Evolutionary conservation across 2,888 invertebrate genomes (phyloP), one percentile per base, ranked within the genome.

Genomic region (Dichetophora obliterata): DNA sequence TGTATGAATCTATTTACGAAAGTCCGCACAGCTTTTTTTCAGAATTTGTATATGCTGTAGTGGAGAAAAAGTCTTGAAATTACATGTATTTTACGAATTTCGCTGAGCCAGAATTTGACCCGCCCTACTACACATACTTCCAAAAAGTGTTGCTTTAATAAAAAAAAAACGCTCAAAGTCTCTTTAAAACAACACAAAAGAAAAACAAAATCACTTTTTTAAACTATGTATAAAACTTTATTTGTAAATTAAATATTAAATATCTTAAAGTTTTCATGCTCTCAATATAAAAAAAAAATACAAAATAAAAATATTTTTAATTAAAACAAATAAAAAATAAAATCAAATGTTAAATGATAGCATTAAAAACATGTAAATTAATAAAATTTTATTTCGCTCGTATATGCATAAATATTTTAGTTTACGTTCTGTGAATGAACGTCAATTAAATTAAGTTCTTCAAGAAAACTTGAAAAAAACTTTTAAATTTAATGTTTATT

Each of bases 401-500:
- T 43, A 59, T 37, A 34, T 43, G 59, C 24, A 59, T 59, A 71
- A 31, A 22, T 68, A 19, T 8, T 14, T 34, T 0, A 11, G 19
- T 48, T 68, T 50, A n/a, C 16, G 34, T 66, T 19, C 48, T 14
- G 6, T 37, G 48, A 66, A 48, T 19, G 24, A 27, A 68, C 27
- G 68, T 68, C 24, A 48, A 68, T 68, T 48, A 16, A 50, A 68
- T 59, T 16, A 43, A 19, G 43, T 11, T 66, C 9, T 9, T 50
- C 19, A 37, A 79, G 78, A 73, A 78, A 79, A 75, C 48, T 78
- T 75, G 63, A 69, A 73, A 77, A 59, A 74, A 76, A 63, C 5
- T 31, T 66, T 77, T 77, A 71, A 72, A 71, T 54, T 69, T 75
- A 37, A 14, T 73, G 69, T 75, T 61, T 27, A 37, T 31, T 71